These are phyloP conservation scores for Pheosia gnoma DNA, from an alignment of 2,888 invertebrate species.

Conservation along the genomic window DNA sequence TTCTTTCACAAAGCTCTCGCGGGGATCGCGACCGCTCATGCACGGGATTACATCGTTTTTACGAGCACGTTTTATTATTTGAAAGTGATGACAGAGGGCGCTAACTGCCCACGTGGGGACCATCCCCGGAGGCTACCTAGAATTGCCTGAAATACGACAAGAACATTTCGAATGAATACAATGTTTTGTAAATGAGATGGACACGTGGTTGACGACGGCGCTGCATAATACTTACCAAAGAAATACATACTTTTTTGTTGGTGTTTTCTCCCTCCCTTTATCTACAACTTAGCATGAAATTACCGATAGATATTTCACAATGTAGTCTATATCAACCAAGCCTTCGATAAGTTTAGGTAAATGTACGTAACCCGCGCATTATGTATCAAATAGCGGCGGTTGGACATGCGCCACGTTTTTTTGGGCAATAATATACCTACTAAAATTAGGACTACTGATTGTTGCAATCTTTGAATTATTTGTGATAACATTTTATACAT, in stretches of 20 bases:
- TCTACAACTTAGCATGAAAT: no score
- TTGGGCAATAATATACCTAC: neutral
- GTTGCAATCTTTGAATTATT: no score
- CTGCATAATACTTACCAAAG: no score
- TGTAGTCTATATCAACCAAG: no score
- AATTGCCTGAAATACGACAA: constrained; percentile 9
- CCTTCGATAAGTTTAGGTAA: no score
- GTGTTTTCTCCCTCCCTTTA: no score
- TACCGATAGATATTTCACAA: no score
- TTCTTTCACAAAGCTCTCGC: neutral
- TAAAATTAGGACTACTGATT: neutral
- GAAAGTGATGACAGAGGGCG: constrained; percentile 21
- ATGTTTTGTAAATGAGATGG: neutral
- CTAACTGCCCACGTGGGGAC: constrained; percentile 11
- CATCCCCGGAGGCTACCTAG: neutral
- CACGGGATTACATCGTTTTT: constrained; percentile 13
- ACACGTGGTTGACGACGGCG: neutral
- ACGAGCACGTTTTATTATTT: constrained; percentile 29
- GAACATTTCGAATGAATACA: neutral
- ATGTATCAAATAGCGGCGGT: neutral
- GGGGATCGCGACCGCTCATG: constrained; percentile 2
- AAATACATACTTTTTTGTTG: no score
- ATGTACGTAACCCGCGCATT: no score
- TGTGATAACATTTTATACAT: no score
- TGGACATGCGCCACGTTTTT: neutral